Evolutionary conservation across 1,140 invertebrate genomes (phyloP).

Genomic region (Tetramorium alpestre): DNA sequence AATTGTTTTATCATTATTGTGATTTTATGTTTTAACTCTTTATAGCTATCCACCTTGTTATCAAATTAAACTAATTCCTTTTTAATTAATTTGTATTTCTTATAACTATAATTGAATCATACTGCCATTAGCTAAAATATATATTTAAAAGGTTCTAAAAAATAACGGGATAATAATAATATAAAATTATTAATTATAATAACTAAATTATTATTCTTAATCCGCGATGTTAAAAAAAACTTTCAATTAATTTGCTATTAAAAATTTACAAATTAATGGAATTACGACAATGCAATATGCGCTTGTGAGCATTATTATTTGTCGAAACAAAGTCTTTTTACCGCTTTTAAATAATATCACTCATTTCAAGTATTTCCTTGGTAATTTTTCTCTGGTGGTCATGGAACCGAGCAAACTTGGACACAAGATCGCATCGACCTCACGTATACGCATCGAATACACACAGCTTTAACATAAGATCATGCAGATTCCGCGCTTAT

Average conservation of each 20-base stretch:
- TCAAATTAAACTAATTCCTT: conserved; percentile 6
- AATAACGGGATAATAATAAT: neutral
- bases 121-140: neutral
- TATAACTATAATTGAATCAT: neutral
- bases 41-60: neutral
- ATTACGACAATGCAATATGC: neutral
- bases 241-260: neutral
- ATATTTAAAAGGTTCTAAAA: neutral
- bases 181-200: neutral
- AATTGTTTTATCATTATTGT: neutral
- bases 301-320: conserved; percentile 12
- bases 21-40: neutral
- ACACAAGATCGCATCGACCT: neutral
- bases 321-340: neutral
- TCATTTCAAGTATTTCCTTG: neutral
- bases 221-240: neutral
- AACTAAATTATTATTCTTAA: neutral
- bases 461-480: conserved; percentile 55
- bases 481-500: conserved; percentile 29
- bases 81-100: conserved; percentile 1
- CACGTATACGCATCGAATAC: conserved; percentile 18
- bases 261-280: neutral
- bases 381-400: neutral
- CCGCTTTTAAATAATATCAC: neutral
- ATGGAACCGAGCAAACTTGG: neutral